Conservation (phyloP, 2,888 invertebrate genomes). For the Salpingus planirostris region DNA sequence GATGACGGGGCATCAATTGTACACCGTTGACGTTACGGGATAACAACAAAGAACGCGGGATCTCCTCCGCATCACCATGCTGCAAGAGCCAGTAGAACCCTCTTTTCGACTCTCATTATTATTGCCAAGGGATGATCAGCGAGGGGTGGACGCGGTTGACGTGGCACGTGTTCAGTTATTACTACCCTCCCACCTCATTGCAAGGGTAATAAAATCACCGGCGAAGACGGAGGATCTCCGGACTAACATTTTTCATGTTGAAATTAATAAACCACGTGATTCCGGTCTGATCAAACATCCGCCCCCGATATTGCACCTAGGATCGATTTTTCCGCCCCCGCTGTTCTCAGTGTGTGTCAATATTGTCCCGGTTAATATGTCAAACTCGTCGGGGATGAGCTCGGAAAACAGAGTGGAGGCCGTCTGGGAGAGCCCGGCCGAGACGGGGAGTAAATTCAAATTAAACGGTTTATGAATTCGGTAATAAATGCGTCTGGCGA, state of each 20-base stretch:
- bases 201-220: not conserved
- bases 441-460: constrained; percentile 5
- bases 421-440: not conserved
- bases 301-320: too few species aligned
- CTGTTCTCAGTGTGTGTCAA: too few species aligned
- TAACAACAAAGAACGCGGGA: constrained; percentile 17
- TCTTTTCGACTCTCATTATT: constrained; percentile 15
- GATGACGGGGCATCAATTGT: constrained; percentile 18
- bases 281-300: too few species aligned
- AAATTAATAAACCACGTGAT: not conserved
- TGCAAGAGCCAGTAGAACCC: constrained; percentile 10
- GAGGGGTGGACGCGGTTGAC: constrained; percentile 15
- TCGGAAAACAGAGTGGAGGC: too few species aligned
- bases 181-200: constrained; percentile 9
- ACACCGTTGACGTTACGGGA: constrained; percentile 15
- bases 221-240: too few species aligned
- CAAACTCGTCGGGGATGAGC: too few species aligned
- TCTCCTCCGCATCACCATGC: too few species aligned
- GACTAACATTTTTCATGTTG: not conserved
- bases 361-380: too few species aligned
- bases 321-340: too few species aligned
- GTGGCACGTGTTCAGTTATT: constrained; percentile 14
- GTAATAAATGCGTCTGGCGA: constrained; percentile 10
- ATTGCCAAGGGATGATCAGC: constrained; percentile 13
- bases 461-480: constrained; percentile 6